These are phyloP conservation scores for Sinella curviseta DNA, from an alignment of 1,140 invertebrate species.

Conservation along the genomic window DNA sequence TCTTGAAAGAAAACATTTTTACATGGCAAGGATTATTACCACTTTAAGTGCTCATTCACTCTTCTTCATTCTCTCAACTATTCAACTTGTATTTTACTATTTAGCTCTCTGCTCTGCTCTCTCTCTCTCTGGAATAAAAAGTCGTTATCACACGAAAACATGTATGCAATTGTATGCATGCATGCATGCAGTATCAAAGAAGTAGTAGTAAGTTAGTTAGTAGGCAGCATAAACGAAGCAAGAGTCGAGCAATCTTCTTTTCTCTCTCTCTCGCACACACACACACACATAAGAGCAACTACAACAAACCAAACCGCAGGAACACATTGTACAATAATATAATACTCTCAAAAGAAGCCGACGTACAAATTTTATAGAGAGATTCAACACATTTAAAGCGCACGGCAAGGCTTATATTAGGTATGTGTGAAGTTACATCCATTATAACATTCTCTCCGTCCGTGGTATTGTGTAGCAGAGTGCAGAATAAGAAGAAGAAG, in stretches of 20 bases:
- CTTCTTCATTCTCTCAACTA: background rate
- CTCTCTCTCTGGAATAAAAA: background rate
- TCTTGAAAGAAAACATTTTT: background rate
- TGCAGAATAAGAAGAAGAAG: too few relatives aligned
- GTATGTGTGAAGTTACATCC: background rate
- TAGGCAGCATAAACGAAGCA: background rate
- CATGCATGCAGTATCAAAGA: background rate
- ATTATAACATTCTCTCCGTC: too few relatives aligned
- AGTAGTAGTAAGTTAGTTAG: background rate
- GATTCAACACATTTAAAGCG: conserved; percentile 7
- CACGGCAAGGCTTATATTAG: background rate
- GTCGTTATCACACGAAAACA: background rate
- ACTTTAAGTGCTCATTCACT: conserved; percentile 1
- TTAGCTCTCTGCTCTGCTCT: background rate
- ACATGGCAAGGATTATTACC: conserved; percentile 13
- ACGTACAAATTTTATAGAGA: conserved; percentile 11
- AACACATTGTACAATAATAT: conserved; percentile 7
- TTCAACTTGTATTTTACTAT: background rate
- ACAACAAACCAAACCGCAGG: conserved; percentile 5
- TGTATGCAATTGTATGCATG: background rate
- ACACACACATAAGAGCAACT: background rate
- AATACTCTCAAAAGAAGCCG: conserved; percentile 21
- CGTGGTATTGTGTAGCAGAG: too few relatives aligned
- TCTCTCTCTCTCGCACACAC: background rate
- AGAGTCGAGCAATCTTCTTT: background rate